These are phyloP conservation scores for Coilia nasus DNA, from an alignment of 2,797 vertebrate species.

Conservation along the genomic window DNA sequence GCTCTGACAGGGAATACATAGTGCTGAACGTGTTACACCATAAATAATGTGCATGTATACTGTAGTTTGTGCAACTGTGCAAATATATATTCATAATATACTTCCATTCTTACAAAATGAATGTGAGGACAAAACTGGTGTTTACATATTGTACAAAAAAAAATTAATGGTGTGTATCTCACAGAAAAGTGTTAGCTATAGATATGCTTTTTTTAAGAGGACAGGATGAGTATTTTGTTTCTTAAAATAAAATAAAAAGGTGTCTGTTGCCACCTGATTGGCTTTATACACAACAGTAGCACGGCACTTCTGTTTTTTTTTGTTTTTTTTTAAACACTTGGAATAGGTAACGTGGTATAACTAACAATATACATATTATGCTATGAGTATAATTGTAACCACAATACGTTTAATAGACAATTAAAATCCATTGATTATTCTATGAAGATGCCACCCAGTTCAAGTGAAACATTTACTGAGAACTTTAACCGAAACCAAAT, in stretches of 20 bases:
- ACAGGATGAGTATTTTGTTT: not conserved
- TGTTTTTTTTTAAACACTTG: constrained; percentile 12
- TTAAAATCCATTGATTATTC: not conserved
- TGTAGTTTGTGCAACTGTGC: constrained; percentile 51
- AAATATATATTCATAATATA: constrained; percentile 35
- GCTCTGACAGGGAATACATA: constrained; percentile 26
- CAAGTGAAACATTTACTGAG: not conserved
- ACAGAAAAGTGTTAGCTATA: not conserved
- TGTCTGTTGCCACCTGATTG: not conserved
- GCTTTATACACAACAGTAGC: constrained; percentile 3
- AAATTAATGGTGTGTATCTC: not conserved
- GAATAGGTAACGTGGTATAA: not conserved
- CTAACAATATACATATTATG: not conserved
- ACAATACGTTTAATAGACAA: not conserved
- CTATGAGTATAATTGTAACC: not conserved
- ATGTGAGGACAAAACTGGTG: constrained; percentile 9
- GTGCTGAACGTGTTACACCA: constrained; percentile 25
- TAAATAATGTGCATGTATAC: constrained; percentile 35
- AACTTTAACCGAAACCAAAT: not conserved
- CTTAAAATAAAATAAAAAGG: not conserved
- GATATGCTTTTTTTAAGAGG: constrained; percentile 8
- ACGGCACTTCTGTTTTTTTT: not conserved
- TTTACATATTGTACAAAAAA: not conserved
- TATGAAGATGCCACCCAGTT: constrained; percentile 6
- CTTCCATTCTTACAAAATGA: constrained; percentile 18